Evolutionary conservation across 2,797 vertebrate species (phyloP).

Genomic region (Sandelia bainsii): DNA sequence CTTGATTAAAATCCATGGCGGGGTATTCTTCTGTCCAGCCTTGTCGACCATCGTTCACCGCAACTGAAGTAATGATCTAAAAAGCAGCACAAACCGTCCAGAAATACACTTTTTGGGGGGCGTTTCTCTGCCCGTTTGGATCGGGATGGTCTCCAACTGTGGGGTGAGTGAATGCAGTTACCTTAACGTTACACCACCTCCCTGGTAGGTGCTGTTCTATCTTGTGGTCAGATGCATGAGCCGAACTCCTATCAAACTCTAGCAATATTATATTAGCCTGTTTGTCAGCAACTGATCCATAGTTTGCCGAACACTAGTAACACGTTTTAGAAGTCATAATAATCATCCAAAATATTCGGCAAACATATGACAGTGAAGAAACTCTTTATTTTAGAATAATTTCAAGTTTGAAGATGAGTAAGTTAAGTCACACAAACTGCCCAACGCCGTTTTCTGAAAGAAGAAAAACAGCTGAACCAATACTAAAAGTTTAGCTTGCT

Average conservation of each 20-base stretch:
- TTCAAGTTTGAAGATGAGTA: background rate
- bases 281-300: background rate
- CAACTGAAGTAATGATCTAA: slow-evolving; percentile 1
- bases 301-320: background rate
- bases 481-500: slow-evolving; percentile 11
- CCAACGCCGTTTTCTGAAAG: background rate
- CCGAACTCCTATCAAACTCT: slow-evolving; percentile 18
- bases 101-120: slow-evolving; percentile 51
- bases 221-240: no score
- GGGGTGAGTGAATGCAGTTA: slow-evolving; percentile 75
- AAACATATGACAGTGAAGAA: background rate
- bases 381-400: background rate
- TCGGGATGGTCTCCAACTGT: slow-evolving; percentile 66
- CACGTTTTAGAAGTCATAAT: background rate
- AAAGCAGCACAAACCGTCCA: background rate
- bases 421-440: background rate
- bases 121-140: slow-evolving; percentile 49
- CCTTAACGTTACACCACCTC: slow-evolving; percentile 32
- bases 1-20: slow-evolving; percentile 11
- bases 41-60: background rate
- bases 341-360: background rate
- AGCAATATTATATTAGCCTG: background rate
- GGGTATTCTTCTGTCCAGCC: background rate
- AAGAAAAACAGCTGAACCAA: background rate
- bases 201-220: background rate